Base-by-base conservation (phyloP, 2,888 invertebrate species). In the Cantharis rustica region DNA sequence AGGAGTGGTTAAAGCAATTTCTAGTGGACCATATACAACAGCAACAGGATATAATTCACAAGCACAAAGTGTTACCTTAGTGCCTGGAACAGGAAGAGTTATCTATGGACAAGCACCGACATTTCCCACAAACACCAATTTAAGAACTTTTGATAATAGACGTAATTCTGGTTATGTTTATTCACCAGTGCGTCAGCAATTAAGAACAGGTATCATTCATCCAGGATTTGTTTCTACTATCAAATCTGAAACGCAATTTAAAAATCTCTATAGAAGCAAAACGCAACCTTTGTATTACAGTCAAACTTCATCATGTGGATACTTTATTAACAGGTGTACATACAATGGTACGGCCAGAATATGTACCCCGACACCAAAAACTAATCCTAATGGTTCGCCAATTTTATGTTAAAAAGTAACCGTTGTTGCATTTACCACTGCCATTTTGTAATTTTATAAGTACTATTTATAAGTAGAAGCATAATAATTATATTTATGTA, bases 221-320 rank as follows among this genome's bases (percentile, higher is more conserved):
- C 92, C 93, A 73, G 91, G 92, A 83, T 96, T 94, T 86, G 92
- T 95, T 3, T 94, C 95, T 0, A 93, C 95, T 5, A 94, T 95
- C 1, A 95, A 94, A 86, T 95, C 95, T 2, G 93, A 95, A 71
- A 93, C 95, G 0, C 94, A 95, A 7, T 90, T 92, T 23, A 88
- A 88, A 31, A 88, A 88, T 83, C 85, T 89, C 27, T 86, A 88
- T 61, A 92, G 92, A 75, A 92, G 93, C 77, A 93, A 94, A 85
- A 93, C 93, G 87, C 93, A 92, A 84, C 92, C 94, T 1, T 94
- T 94, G 80, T 96, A 95, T 87, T 96, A 95, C 83, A 95, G 95
- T 0, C 96, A 96, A 87, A 95, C 95, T 10, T 95, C 95, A 1
- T 95, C 94, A 1, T 96, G 96, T 86, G 96, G 96, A 10, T 95